phyloP scores from a whole-genome alignment of 2,113 vertebrate genomes.

The Lamprologus lemairii region DNA sequence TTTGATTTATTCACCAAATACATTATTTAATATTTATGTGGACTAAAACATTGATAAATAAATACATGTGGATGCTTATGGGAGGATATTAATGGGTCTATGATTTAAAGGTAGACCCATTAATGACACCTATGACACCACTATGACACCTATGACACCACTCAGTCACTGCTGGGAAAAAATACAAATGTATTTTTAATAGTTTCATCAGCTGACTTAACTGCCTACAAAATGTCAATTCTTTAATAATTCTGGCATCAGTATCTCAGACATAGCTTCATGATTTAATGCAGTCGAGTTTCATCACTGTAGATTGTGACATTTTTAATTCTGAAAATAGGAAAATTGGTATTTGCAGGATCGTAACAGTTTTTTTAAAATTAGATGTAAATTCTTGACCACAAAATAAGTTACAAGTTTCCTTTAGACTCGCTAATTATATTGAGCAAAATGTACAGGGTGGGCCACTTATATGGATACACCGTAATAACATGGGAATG shows the following conservation, averaged over 20 bases:
- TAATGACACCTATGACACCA: too few species aligned
- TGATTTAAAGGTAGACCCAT: neutral
- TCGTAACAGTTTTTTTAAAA: neutral
- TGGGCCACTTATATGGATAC: neutral
- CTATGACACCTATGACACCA: too few species aligned
- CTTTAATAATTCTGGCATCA: neutral
- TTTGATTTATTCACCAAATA: neutral
- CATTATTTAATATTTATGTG: neutral
- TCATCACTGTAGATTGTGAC: neutral
- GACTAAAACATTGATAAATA: neutral
- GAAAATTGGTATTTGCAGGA: neutral
- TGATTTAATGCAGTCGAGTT: neutral
- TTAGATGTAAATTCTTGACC: neutral
- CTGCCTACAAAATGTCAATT: neutral
- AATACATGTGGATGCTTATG: neutral
- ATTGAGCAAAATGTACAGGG: neutral
- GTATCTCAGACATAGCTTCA: neutral
- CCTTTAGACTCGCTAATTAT: neutral
- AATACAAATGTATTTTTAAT: neutral
- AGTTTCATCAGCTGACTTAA: neutral
- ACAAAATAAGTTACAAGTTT: neutral
- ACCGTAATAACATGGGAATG: rapidly evolving
- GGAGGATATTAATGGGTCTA: neutral
- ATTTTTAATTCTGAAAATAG: neutral
- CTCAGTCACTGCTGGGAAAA: neutral